Evolutionary conservation across 2,113 vertebrate genomes (phyloP).

Genomic region (Haplochromis vanheusdeni): DNA sequence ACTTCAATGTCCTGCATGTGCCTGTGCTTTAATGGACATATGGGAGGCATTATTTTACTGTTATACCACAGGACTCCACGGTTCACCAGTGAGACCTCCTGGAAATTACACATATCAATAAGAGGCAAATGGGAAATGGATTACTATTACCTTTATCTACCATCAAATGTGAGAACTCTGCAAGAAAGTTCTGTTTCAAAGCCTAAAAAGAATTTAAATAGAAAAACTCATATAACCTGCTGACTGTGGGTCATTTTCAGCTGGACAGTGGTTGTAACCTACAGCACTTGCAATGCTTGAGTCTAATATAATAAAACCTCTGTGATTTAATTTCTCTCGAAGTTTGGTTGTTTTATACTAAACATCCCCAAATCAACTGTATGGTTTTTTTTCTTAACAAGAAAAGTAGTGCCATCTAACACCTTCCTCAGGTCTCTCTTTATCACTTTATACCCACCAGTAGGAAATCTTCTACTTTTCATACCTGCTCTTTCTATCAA

Average conservation of each 20-base stretch:
- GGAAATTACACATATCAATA: background rate
- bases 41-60: constrained; percentile 37
- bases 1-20: background rate
- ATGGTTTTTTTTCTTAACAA: background rate
- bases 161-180: background rate
- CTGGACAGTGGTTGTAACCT: background rate
- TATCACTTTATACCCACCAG: background rate
- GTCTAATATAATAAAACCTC: background rate
- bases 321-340: background rate
- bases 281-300: background rate
- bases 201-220: background rate
- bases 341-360: background rate
- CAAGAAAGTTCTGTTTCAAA: background rate
- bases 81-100: background rate
- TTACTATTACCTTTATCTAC: background rate
- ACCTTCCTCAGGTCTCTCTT: background rate
- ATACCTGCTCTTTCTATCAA: background rate
- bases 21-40: constrained; percentile 2
- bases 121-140: background rate
- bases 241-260: background rate
- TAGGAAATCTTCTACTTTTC: background rate
- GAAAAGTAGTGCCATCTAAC: background rate
- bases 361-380: background rate
- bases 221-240: background rate
- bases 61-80: background rate